Conservation (phyloP, 2,113 vertebrate species). For the Forbesichthys papilliferus region DNA sequence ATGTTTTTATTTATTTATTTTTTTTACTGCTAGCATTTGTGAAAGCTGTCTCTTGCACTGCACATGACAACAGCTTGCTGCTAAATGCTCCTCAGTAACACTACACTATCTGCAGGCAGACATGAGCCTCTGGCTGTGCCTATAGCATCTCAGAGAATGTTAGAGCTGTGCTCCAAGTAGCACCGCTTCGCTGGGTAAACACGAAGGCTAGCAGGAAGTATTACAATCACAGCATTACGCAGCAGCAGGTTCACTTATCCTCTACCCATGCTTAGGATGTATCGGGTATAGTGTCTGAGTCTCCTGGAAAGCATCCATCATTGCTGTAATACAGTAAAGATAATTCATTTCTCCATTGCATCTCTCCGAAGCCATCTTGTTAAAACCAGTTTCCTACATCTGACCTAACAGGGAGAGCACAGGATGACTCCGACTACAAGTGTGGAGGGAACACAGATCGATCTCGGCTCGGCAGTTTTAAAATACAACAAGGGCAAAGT, state of each 20-base stretch:
- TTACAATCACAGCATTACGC: conserved; percentile 2
- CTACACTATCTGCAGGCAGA: not conserved
- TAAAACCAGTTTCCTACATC: conserved; percentile 22
- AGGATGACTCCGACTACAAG: conserved; percentile 46
- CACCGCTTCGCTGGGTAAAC: conserved; percentile 1
- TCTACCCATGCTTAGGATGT: not conserved
- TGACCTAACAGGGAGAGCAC: conserved; percentile 45
- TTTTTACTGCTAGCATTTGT: too few relatives aligned
- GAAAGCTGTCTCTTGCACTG: too few relatives aligned
- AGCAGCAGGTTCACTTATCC: not conserved
- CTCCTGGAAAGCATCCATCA: not conserved
- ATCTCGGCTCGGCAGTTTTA: conserved; percentile 37
- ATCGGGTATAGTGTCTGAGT: not conserved
- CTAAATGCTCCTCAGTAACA: not conserved
- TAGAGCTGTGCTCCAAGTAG: conserved; percentile 1
- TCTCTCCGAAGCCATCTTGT: conserved; percentile 5
- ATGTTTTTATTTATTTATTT: too few relatives aligned
- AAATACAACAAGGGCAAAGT: conserved; percentile 32
- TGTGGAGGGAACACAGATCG: conserved; percentile 43
- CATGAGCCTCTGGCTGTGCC: conserved; percentile 6
- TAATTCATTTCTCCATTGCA: conserved; percentile 14
- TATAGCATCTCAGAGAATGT: not conserved
- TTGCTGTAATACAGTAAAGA: conserved; percentile 11
- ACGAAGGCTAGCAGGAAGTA: not conserved
- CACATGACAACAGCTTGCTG: not conserved